A percentile compares a stretch with the other conserved stretches of the same genome.
These are phyloP conservation scores for Crotalus adamanteus DNA, from an alignment of 2,797 vertebrate genomes.

Conservation along the genomic window DNA sequence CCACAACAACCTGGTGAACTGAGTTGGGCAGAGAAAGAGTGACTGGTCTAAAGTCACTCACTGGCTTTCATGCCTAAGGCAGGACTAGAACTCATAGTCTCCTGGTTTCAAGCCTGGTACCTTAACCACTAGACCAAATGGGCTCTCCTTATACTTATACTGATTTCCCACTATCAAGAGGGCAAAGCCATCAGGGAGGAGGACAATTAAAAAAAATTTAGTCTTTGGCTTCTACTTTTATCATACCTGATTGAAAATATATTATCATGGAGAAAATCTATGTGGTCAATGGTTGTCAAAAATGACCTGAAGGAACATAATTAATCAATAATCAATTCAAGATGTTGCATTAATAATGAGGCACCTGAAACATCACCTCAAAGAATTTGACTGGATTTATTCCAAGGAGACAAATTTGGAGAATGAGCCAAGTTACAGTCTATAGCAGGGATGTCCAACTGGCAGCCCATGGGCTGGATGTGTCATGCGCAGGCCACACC, in stretches of 20 bases:
- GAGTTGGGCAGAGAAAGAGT: background rate
- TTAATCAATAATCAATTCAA: background rate
- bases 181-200: background rate
- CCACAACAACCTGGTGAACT: background rate
- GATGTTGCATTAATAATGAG: background rate
- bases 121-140: background rate
- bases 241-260: background rate
- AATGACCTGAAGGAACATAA: background rate
- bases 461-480: too few species aligned
- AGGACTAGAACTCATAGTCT: background rate
- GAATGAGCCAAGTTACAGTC: background rate
- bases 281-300: background rate
- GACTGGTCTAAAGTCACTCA: background rate
- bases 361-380: background rate
- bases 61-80: background rate
- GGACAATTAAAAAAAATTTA: background rate
- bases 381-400: background rate
- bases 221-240: background rate
- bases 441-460: too few species aligned
- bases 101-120: background rate
- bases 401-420: background rate
- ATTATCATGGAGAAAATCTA: background rate
- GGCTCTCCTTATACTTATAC: background rate
- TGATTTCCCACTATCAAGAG: background rate
- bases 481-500: too few species aligned